phyloP scores from a whole-genome alignment of 2,113 vertebrate species.

The Perccottus glenii region DNA sequence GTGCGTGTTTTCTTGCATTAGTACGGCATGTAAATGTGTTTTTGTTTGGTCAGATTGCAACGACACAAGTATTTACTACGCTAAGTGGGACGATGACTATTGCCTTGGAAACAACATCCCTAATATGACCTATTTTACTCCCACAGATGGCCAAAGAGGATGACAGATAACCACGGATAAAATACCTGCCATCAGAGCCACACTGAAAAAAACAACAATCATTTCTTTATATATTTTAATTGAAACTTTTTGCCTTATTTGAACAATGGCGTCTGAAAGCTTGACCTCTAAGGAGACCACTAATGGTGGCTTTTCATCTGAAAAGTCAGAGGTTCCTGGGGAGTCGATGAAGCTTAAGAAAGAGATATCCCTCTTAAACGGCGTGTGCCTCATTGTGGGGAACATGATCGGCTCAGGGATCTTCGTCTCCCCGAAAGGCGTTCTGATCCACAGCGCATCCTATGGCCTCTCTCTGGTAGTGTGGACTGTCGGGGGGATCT shows the following conservation, averaged over 20 bases:
- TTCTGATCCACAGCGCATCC: conserved; percentile 88
- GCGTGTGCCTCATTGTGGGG: conserved; percentile 90
- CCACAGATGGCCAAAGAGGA: conserved; percentile 70
- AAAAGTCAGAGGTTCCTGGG: conserved; percentile 12
- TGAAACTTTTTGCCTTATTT: not conserved
- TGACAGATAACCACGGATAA: conserved; percentile 43
- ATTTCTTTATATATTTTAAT: not conserved
- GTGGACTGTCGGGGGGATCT: conserved; percentile 88
- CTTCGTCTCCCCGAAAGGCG: conserved; percentile 93
- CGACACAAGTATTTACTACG: conserved; percentile 14
- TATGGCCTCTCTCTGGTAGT: conserved; percentile 88
- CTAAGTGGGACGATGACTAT: no score
- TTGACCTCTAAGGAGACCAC: no score
- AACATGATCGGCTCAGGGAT: conserved; percentile 96
- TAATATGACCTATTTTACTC: conserved; percentile 37
- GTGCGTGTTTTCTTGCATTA: conserved; percentile 42
- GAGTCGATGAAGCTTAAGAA: conserved; percentile 88
- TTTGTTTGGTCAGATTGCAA: conserved; percentile 19
- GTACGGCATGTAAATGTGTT: conserved; percentile 31
- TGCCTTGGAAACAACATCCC: conserved; percentile 31
- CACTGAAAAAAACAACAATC: conserved; percentile 17
- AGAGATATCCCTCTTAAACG: conserved; percentile 91
- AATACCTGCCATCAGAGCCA: conserved; percentile 10
- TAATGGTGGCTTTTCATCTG: conserved; percentile 36
- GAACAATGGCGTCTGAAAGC: conserved; percentile 76